phyloP scores from a whole-genome alignment of 2,888 invertebrate species.

The Chrysina gloriosa region DNA sequence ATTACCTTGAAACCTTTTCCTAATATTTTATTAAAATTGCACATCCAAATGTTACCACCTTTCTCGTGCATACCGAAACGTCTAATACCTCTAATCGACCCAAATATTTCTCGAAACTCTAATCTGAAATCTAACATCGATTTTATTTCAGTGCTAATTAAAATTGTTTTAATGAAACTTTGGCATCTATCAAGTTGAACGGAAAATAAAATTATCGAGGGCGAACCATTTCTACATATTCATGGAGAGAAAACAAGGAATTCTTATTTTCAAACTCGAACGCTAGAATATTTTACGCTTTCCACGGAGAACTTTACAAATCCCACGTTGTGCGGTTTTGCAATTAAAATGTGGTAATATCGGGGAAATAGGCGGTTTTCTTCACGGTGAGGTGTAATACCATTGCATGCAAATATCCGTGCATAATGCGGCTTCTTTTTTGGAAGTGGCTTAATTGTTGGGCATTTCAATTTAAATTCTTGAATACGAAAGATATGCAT shows the following conservation, averaged over 20 bases:
- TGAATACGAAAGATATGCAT: too few species aligned
- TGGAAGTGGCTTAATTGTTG: too few species aligned
- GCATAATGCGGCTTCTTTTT: neutral
- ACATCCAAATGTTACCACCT: neutral
- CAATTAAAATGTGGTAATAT: conserved; percentile 7
- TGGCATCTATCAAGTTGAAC: neutral
- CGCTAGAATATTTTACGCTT: neutral
- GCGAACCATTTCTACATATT: conserved; percentile 8
- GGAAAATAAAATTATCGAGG: conserved; percentile 3
- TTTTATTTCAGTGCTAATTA: conserved; percentile 3
- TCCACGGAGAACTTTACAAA: neutral
- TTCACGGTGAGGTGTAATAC: neutral
- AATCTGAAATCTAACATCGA: neutral
- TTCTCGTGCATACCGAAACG: neutral
- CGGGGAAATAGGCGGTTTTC: neutral
- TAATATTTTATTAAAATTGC: too few species aligned
- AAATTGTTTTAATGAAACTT: neutral
- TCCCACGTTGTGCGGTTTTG: neutral
- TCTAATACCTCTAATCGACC: conserved; percentile 7
- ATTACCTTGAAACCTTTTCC: too few species aligned
- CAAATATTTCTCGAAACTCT: neutral
- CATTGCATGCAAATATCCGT: too few species aligned
- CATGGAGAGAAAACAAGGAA: conserved; percentile 10
- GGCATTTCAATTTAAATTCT: too few species aligned
- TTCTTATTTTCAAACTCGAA: conserved; percentile 14